Percentiles rank a stretch among this genome's conserved stretches.
Conservation (phyloP, 1,140 invertebrate species). For the Saccostrea cuccullata region DNA sequence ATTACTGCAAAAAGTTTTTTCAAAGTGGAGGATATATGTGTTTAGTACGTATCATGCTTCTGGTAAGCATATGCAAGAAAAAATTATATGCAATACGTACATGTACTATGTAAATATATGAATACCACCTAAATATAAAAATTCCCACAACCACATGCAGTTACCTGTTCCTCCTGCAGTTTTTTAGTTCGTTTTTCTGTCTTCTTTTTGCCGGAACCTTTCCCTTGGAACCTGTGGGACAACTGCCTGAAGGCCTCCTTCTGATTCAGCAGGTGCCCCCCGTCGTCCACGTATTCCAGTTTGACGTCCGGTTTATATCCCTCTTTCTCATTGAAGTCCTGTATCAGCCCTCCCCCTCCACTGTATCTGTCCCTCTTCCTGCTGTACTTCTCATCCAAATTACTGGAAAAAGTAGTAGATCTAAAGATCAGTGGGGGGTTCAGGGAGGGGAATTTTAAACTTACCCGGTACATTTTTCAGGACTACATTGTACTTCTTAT, state of each 20-base stretch:
- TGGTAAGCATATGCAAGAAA: too few relatives aligned
- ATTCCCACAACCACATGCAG: not conserved
- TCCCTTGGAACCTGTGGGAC: conserved; percentile 99
- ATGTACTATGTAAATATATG: too few relatives aligned
- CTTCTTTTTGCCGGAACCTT: conserved; percentile 99
- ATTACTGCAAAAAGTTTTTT: too few relatives aligned
- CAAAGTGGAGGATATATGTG: too few relatives aligned
- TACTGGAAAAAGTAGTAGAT: conserved; percentile 79
- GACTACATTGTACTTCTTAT: too few relatives aligned
- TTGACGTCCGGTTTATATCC: conserved; percentile 97
- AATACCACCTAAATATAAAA: too few relatives aligned
- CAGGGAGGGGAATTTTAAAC: too few relatives aligned
- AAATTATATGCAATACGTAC: too few relatives aligned
- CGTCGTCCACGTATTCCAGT: conserved; percentile 98
- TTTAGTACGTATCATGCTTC: too few relatives aligned
- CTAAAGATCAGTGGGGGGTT: too few relatives aligned
- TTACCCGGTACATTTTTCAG: too few relatives aligned
- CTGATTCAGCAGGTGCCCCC: conserved; percentile 91
- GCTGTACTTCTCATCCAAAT: conserved; percentile 87
- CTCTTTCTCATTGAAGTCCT: conserved; percentile 96
- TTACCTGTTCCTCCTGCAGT: conserved; percentile 92
- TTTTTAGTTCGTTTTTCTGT: conserved; percentile 98
- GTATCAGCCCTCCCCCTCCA: conserved; percentile 85
- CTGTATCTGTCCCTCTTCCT: conserved; percentile 87
- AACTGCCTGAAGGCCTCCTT: conserved; percentile 96